Percentiles rank a stretch among this genome's conserved stretches.
Conservation (phyloP, 2,113 vertebrate genomes). For the Nesospiza acunhae region DNA sequence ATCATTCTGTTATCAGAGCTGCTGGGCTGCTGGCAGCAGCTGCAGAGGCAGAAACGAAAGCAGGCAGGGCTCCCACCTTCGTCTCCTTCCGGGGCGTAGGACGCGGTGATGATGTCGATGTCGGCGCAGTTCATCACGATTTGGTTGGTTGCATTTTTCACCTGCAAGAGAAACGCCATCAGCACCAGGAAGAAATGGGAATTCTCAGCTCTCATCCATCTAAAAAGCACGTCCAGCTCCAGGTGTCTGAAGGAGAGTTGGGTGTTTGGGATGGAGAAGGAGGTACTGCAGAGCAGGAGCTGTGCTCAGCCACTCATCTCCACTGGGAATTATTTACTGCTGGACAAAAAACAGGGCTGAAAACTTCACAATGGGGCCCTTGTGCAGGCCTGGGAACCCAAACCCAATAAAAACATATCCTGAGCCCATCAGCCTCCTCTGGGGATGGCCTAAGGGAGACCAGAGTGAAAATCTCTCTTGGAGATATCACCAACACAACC, state of each 20-base stretch:
- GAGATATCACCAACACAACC: neutral
- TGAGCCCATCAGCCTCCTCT: neutral
- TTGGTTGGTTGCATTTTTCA: slow-evolving; percentile 93
- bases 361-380: neutral
- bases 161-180: slow-evolving; percentile 77
- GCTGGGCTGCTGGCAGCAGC: neutral
- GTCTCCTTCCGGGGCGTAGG: slow-evolving; percentile 89
- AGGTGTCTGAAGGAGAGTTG: no score
- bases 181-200: neutral
- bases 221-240: accelerated
- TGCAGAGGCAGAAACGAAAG: accelerated
- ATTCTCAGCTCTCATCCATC: neutral
- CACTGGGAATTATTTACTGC: neutral
- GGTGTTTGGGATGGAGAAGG: neutral
- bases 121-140: slow-evolving; percentile 99
- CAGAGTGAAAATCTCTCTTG: accelerated
- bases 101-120: slow-evolving; percentile 98
- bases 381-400: neutral
- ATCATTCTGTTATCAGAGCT: neutral
- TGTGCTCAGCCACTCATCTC: neutral
- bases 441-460: neutral
- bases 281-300: accelerated
- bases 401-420: neutral
- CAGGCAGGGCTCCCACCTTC: slow-evolving; percentile 81
- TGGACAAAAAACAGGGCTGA: neutral